Conservation (phyloP, 2,888 invertebrate species). For the Temnothorax ravouxi region DNA sequence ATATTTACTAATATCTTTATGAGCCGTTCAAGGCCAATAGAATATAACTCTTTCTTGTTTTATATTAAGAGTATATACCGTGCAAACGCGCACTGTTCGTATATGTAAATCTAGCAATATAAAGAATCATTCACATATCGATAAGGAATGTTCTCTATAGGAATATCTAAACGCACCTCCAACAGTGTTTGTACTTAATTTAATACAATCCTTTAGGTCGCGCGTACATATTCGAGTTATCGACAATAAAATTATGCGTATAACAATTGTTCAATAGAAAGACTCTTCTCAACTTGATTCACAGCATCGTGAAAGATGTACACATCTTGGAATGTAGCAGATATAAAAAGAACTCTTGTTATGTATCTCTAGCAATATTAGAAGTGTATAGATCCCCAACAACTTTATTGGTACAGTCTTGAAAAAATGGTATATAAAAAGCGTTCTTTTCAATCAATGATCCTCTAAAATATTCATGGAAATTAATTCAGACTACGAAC, state of each 20-base stretch:
- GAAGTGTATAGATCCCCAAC: conserved; percentile 37
- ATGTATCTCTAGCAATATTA: conserved; percentile 40
- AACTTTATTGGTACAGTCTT: conserved; percentile 68
- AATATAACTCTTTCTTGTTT: conserved; percentile 52
- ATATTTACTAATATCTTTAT: conserved; percentile 59
- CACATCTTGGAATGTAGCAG: conserved; percentile 67
- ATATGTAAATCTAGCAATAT: conserved; percentile 62
- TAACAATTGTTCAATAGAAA: conserved; percentile 67
- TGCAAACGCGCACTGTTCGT: conserved; percentile 61
- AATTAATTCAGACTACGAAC: conserved; percentile 61
- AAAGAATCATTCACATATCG: conserved; percentile 61
- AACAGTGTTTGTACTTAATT: conserved; percentile 79
- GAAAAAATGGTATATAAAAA: conserved; percentile 72
- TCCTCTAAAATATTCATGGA: conserved; percentile 68
- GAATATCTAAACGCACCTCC: conserved; percentile 42
- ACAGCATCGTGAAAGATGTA: conserved; percentile 68
- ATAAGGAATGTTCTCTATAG: conserved; percentile 64
- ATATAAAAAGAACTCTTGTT: conserved; percentile 59
- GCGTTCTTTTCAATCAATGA: conserved; percentile 63
- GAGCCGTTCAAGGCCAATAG: conserved; percentile 61
- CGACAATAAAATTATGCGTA: conserved; percentile 49
- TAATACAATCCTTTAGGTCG: conserved; percentile 71
- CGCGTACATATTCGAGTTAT: conserved; percentile 67
- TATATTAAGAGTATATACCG: conserved; percentile 39
- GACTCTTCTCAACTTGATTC: conserved; percentile 70